Evolutionary conservation across 2,113 vertebrate genomes (phyloP).

Genomic region (Catagonus wagneri): DNA sequence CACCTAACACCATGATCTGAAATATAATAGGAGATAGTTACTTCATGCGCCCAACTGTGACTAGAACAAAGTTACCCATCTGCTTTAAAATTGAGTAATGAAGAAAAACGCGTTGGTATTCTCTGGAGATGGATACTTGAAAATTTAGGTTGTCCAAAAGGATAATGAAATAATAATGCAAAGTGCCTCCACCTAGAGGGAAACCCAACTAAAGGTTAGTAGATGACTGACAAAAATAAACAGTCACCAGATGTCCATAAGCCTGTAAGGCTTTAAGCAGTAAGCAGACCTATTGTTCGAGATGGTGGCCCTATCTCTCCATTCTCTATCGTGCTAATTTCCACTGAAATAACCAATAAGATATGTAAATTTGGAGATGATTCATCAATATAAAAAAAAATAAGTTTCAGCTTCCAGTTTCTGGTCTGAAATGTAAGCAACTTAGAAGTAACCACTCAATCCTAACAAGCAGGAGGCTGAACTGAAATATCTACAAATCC

Average conservation of each 20-base stretch:
- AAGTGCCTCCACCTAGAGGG: not conserved
- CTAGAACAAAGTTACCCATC: not conserved
- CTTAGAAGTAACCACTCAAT: not conserved
- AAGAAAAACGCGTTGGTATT: not conserved
- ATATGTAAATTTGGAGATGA: not conserved
- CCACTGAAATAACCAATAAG: not conserved
- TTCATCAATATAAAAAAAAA: not conserved
- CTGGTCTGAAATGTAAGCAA: not conserved
- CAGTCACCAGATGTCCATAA: not conserved
- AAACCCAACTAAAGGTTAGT: not conserved
- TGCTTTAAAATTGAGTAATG: not conserved
- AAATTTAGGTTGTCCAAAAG: not conserved
- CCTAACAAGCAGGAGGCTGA: not conserved
- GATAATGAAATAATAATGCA: not conserved
- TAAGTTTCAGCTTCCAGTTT: not conserved
- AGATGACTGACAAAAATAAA: not conserved
- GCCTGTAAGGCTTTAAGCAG: not conserved
- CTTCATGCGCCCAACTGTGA: not conserved
- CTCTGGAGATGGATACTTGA: not conserved
- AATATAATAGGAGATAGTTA: not conserved
- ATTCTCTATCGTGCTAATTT: not conserved
- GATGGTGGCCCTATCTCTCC: not conserved
- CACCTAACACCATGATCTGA: conserved; percentile 94
- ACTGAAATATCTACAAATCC: not conserved
- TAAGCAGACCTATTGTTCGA: not conserved